Conservation (phyloP, 2,888 invertebrate species). For the Xylophagus ater region DNA sequence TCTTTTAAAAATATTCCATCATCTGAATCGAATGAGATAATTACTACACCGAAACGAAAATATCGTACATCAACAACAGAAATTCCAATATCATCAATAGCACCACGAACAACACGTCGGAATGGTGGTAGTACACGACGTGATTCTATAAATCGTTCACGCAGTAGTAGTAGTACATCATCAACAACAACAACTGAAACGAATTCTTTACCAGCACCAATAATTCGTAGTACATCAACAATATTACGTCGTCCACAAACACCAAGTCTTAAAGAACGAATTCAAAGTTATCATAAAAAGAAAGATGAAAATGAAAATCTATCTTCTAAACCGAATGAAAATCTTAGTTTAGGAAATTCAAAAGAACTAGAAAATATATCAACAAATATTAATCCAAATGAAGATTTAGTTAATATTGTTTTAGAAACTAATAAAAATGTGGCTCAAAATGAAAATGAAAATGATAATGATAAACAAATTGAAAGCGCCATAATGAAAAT, state of each 20-base stretch:
- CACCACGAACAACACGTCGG: neutral
- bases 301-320: slow-evolving; percentile 35
- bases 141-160: slow-evolving; percentile 18
- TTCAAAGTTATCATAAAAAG: slow-evolving; percentile 28
- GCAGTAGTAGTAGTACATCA: too few species aligned
- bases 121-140: slow-evolving; percentile 5
- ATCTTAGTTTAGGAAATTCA: too few species aligned
- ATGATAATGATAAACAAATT: slow-evolving; percentile 22
- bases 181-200: slow-evolving; percentile 7
- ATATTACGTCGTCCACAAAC: slow-evolving; percentile 7
- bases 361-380: too few species aligned
- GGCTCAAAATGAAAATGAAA: neutral
- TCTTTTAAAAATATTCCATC: slow-evolving; percentile 6
- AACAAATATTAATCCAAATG: slow-evolving; percentile 27
- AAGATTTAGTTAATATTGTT: slow-evolving; percentile 21
- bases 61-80: slow-evolving; percentile 5
- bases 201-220: neutral
- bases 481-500: slow-evolving; percentile 49
- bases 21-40: slow-evolving; percentile 6
- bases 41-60: slow-evolving; percentile 6
- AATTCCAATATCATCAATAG: neutral
- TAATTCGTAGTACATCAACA: too few species aligned
- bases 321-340: too few species aligned
- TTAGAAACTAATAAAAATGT: slow-evolving; percentile 2
- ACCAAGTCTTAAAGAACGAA: slow-evolving; percentile 14